Percentiles rank a stretch among this genome's conserved stretches.
These are phyloP conservation scores for Betta splendens DNA, from an alignment of 2,797 vertebrate species.

Conservation along the genomic window DNA sequence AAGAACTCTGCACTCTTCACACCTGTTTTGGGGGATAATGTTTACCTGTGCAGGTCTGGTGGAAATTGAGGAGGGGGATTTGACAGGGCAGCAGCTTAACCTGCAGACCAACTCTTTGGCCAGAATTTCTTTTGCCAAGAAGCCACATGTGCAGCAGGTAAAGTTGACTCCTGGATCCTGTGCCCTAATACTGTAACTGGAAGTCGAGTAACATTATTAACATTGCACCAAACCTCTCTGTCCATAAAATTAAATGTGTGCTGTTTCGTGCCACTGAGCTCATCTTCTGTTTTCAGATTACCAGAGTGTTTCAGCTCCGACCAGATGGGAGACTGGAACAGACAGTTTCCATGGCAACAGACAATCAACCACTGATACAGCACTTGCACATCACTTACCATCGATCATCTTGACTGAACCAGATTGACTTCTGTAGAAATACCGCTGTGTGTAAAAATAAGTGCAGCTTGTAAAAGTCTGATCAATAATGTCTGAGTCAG, in stretches of 20 bases:
- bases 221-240: not conserved
- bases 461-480: not conserved
- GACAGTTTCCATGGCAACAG: conserved; percentile 94
- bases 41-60: conserved; percentile 85
- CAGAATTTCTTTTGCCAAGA: conserved; percentile 91
- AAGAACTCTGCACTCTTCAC: not conserved
- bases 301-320: conserved; percentile 88
- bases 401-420: conserved; percentile 66
- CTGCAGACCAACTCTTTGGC: conserved; percentile 87
- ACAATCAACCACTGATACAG: conserved; percentile 88
- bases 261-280: not conserved
- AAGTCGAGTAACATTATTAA: not conserved
- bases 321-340: conserved; percentile 93
- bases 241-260: not conserved
- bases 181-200: not conserved
- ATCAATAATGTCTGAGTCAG: conserved; percentile 7
- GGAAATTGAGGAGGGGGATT: conserved; percentile 95
- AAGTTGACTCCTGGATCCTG: not conserved
- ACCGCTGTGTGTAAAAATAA: not conserved
- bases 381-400: conserved; percentile 92
- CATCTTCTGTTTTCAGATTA: conserved; percentile 73
- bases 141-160: conserved; percentile 92
- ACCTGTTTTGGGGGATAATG: not conserved
- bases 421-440: not conserved
- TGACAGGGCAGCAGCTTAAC: conserved; percentile 87